Percentiles rank a stretch among this genome's conserved stretches.
Evolutionary conservation across 2,113 vertebrate genomes (phyloP).

Genomic region (Triplophysa dalaica): DNA sequence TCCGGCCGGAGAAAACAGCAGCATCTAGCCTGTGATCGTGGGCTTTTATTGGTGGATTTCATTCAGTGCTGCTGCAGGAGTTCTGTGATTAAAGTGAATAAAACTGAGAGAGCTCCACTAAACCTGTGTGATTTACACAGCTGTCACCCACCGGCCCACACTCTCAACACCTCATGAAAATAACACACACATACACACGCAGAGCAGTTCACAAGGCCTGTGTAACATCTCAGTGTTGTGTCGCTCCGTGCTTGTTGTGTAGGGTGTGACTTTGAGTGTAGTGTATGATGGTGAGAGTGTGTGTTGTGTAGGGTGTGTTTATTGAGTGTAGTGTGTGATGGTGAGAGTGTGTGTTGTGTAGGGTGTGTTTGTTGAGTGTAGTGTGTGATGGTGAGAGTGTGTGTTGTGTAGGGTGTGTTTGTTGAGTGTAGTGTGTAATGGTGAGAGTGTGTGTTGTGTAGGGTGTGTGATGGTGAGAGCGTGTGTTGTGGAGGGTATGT

Average conservation of each 20-base stretch:
- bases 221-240: conserved; percentile 10
- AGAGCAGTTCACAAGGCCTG: conserved; percentile 32
- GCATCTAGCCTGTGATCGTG: conserved; percentile 58
- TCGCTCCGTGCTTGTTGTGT: background rate
- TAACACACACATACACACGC: conserved; percentile 62
- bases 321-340: no score
- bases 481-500: no score
- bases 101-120: conserved; percentile 73
- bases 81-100: conserved; percentile 79
- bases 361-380: background rate
- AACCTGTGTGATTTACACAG: conserved; percentile 79
- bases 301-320: no score
- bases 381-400: no score
- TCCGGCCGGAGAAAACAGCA: conserved; percentile 45
- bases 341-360: no score
- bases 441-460: no score
- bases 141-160: conserved; percentile 72
- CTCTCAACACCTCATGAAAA: conserved; percentile 73
- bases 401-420: background rate
- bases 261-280: background rate
- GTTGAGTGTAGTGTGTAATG: background rate
- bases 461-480: no score
- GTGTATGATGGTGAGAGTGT: no score
- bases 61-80: conserved; percentile 71
- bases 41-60: conserved; percentile 73